These are phyloP conservation scores for Lutjanus erythropterus DNA, from an alignment of 2,113 vertebrate species.

Conservation along the genomic window DNA sequence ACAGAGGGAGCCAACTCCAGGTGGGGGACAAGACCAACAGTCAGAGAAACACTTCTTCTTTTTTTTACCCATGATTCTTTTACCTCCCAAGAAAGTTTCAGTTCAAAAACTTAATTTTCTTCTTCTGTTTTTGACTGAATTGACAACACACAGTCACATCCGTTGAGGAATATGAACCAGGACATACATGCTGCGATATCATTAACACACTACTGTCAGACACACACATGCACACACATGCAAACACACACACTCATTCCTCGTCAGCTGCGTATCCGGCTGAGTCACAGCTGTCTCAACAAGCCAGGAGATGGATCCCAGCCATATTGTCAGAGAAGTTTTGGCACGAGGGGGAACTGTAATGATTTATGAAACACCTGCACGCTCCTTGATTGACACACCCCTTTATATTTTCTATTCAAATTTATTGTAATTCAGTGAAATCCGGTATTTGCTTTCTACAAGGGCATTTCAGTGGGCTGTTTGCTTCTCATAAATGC, in stretches of 20 bases:
- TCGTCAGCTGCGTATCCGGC: constrained; percentile 39
- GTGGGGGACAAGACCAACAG: neutral
- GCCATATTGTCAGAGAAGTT: constrained; percentile 7
- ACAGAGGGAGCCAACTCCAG: constrained; percentile 1
- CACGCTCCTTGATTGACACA: neutral
- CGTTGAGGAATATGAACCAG: neutral
- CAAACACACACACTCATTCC: neutral
- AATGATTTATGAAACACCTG: constrained; percentile 54
- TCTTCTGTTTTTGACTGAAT: neutral
- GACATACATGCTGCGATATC: neutral
- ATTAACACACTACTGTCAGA: constrained; percentile 1
- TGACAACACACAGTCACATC: neutral
- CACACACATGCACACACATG: constrained; percentile 9
- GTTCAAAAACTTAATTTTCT: neutral
- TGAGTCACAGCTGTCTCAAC: constrained; percentile 65
- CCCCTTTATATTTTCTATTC: neutral
- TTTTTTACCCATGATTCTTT: neutral
- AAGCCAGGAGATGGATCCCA: constrained; percentile 18
- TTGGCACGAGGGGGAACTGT: neutral
- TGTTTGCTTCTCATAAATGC: neutral
- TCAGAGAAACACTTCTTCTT: neutral
- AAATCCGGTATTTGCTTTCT: constrained; percentile 6
- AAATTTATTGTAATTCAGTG: neutral
- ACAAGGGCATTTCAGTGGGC: neutral
- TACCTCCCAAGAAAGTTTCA: neutral